phyloP scores from a whole-genome alignment of 2,113 vertebrate species.

The Macroglossus sobrinus region DNA sequence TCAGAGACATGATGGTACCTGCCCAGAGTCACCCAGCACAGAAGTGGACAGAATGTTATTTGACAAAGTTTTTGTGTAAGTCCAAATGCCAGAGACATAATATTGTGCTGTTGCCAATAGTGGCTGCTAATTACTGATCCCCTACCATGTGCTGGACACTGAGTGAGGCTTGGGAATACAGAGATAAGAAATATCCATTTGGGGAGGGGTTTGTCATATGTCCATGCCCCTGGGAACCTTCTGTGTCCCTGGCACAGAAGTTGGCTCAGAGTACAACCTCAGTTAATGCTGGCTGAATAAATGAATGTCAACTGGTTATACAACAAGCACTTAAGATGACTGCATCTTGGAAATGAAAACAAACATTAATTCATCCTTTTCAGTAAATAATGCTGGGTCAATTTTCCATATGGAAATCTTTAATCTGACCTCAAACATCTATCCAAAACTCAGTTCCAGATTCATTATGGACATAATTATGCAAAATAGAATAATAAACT shows the following conservation, averaged over 20 bases:
- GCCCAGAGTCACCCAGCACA: background rate
- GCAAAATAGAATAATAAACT: background rate
- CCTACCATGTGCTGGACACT: background rate
- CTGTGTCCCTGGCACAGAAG: rapidly evolving
- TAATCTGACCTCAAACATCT: background rate
- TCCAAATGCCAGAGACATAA: background rate
- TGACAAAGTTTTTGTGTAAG: background rate
- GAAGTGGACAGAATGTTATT: too few relatives aligned
- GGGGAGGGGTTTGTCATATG: background rate
- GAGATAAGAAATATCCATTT: background rate
- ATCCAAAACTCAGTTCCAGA: background rate
- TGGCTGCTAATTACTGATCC: background rate
- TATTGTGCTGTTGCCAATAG: background rate
- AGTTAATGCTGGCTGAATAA: background rate
- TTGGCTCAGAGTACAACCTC: background rate
- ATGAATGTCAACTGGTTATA: background rate
- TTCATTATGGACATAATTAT: background rate
- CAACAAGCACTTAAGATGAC: background rate
- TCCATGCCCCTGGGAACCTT: background rate
- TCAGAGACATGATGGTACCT: background rate
- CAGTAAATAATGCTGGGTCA: background rate
- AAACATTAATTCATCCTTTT: background rate
- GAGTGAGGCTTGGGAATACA: background rate
- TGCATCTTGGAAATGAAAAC: background rate
- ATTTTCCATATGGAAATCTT: background rate